These are phyloP conservation scores for Clavelina lepadiformis DNA, from an alignment of 23 tunicate species.

Conservation along the genomic window DNA sequence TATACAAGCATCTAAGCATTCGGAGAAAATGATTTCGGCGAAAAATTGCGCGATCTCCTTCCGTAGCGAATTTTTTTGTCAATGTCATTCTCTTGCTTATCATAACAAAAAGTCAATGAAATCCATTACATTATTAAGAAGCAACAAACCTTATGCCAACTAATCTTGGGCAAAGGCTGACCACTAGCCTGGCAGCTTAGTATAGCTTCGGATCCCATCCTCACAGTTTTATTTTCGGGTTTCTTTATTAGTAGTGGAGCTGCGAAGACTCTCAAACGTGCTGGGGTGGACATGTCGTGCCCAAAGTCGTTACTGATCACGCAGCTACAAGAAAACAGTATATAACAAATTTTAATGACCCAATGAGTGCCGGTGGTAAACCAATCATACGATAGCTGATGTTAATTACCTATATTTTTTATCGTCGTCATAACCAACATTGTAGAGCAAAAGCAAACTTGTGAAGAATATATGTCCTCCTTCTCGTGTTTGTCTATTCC, in stretches of 20 bases:
- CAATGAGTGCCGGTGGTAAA: too few relatives aligned
- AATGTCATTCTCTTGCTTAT: too few relatives aligned
- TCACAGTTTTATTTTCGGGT: constrained; percentile 52
- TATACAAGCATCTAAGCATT: too few relatives aligned
- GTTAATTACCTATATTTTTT: constrained; percentile 41
- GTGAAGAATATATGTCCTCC: constrained; percentile 79
- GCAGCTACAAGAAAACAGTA: constrained; percentile 60
- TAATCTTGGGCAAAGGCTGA: constrained; percentile 50
- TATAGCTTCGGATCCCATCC: constrained; percentile 48
- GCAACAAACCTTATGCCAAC: constrained; percentile 62
- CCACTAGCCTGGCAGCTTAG: constrained; percentile 68
- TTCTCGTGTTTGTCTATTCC: constrained; percentile 28
- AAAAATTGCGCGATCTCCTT: too few relatives aligned
- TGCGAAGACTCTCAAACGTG: constrained; percentile 43
- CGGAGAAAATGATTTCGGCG: too few relatives aligned
- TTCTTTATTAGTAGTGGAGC: constrained; percentile 34
- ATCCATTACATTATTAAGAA: background rate
- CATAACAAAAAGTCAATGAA: background rate
- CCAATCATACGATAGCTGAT: background rate
- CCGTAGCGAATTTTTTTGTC: too few relatives aligned
- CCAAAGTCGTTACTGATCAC: constrained; percentile 68
- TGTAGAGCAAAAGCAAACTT: constrained; percentile 52
- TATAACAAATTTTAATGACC: too few relatives aligned
- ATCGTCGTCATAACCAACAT: constrained; percentile 34
- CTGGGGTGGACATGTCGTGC: constrained; percentile 57